These are phyloP conservation scores for Rhombomys opimus DNA, from an alignment of 2,113 vertebrate species.

Conservation along the genomic window DNA sequence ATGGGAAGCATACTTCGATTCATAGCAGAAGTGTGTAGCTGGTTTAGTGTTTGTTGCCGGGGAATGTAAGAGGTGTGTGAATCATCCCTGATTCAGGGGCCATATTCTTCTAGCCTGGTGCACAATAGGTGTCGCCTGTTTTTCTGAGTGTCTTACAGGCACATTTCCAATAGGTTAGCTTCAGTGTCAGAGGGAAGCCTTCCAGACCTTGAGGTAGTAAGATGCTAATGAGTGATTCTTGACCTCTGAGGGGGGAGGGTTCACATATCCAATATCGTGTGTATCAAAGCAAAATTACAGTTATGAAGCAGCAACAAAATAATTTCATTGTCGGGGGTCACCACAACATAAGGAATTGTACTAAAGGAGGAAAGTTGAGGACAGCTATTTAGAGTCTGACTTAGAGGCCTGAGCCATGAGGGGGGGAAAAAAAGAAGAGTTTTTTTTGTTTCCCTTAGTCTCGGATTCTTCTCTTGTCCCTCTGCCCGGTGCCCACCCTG, in stretches of 20 bases:
- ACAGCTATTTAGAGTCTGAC: not conserved
- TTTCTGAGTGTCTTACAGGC: not conserved
- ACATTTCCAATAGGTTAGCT: not conserved
- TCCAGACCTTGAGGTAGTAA: not conserved
- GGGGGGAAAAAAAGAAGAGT: not conserved
- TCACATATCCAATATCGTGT: not conserved
- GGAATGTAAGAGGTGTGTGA: not conserved
- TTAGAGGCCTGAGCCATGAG: not conserved
- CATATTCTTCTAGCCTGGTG: not conserved
- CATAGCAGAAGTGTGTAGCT: not conserved
- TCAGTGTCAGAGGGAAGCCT: not conserved
- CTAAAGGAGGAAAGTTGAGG: not conserved
- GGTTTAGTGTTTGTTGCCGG: not conserved
- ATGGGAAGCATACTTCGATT: not conserved
- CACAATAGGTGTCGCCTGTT: not conserved
- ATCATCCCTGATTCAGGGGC: not conserved
- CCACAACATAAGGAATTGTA: not conserved
- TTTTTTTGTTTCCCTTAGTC: not conserved
- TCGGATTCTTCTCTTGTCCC: not conserved
- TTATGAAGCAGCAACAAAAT: not conserved
- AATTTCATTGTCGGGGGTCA: not conserved
- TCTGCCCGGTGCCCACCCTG: not conserved
- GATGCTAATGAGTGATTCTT: not conserved
- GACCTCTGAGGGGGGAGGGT: not conserved
- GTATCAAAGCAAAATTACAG: not conserved